Evolutionary conservation across 2,888 invertebrate genomes (phyloP), one percentile per base, ranked within the genome.

Genomic region (Dorcus parallelipipedus): DNA sequence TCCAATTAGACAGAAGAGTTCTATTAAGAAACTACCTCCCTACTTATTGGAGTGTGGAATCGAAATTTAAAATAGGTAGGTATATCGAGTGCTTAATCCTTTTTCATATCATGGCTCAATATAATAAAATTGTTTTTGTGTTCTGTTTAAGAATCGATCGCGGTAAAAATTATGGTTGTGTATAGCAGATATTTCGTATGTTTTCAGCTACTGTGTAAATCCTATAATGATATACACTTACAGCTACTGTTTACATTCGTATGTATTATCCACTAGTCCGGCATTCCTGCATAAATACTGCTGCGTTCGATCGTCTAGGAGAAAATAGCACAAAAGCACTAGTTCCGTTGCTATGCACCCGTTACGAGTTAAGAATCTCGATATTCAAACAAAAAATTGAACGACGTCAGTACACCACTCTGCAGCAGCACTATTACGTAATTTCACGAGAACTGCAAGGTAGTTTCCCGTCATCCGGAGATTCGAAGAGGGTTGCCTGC

Each of bases 281-380:
- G 60, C 64, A 64, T 64, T 63, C 64, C 60, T 64, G 64, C 64
- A 64, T 64, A 64, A 63, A 60, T 63, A 54, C 58, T 58, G 54
- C 54, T 54, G 61, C 9, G 45, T 45, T 45, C 45, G 45, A 45
- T 20, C 45, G 26, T 33, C 26, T 33, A 33, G 26, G 9, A 45
- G 45, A 45, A 45, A 45, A 45, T 45, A 9, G 45, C 45, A 45
- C 45, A 45, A 45, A 42, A 45, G 23, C 45, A 45, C 45, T 45
- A 45, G 9, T 45, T 23, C 45, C 20, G 45, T 45, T 45, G 45
- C 45, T 45, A 45, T 45, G 45, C 45, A 45, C 45, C 45, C 45
- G 45, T 45, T 45, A 45, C 23, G 6, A 33, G 9, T n/a, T 9
- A 45, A 45, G 17, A 10, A 17, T 10, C 23, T 20, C 20, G 9